phyloP scores from a whole-genome alignment of 1,140 invertebrate species.

The Helicorthomorpha holstii region DNA sequence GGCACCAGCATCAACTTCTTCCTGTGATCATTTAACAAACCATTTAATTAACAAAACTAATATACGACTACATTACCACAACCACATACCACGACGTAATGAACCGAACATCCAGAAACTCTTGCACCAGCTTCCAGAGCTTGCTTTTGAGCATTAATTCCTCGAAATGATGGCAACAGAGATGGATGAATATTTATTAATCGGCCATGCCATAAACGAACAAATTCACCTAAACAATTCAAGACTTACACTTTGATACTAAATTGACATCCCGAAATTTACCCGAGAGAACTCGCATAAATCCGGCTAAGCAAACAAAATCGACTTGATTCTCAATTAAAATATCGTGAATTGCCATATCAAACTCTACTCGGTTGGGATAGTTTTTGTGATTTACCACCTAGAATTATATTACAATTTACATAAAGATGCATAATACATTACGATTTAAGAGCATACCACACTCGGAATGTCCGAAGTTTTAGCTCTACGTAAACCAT shows the following conservation, averaged over 20 bases:
- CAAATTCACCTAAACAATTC: slow-evolving; percentile 44
- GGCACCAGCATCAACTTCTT: slow-evolving; percentile 83
- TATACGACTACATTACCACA: too few species aligned
- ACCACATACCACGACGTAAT: slow-evolving; percentile 72
- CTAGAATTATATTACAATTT: slow-evolving; percentile 20
- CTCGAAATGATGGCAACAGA: slow-evolving; percentile 79
- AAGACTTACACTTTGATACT: too few species aligned
- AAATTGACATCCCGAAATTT: too few species aligned
- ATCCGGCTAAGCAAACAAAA: slow-evolving; percentile 86
- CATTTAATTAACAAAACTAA: too few species aligned
- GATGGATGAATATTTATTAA: slow-evolving; percentile 91
- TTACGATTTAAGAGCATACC: slow-evolving; percentile 30
- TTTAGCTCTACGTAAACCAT: background rate
- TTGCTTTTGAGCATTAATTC: slow-evolving; percentile 64
- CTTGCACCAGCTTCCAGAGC: slow-evolving; percentile 67
- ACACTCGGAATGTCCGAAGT: slow-evolving; percentile 44
- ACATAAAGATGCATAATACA: background rate
- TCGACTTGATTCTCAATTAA: slow-evolving; percentile 52
- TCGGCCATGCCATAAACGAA: slow-evolving; percentile 57
- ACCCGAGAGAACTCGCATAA: slow-evolving; percentile 80
- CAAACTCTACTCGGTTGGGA: slow-evolving; percentile 55
- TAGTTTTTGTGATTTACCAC: slow-evolving; percentile 61
- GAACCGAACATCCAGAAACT: slow-evolving; percentile 80
- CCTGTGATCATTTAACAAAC: too few species aligned
- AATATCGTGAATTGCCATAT: slow-evolving; percentile 46